A percentile compares a stretch with the other conserved stretches of the same genome.
Evolutionary conservation across 1,140 invertebrate species (phyloP).

Genomic region (Diploscapter pachys): DNA sequence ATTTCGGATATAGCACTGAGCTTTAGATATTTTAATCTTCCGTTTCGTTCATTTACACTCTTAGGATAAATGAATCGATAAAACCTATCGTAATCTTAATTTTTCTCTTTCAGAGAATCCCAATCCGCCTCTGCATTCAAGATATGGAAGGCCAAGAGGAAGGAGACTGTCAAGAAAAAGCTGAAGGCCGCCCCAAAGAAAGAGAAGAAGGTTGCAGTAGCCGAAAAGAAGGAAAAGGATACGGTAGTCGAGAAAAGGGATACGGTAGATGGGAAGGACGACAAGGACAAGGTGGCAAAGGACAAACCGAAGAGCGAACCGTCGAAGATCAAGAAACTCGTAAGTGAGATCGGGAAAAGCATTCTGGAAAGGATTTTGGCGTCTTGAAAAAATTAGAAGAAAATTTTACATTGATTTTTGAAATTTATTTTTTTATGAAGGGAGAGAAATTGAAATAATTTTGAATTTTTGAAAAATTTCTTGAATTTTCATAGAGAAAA

Average conservation of each 20-base stretch:
- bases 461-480: too few species aligned
- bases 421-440: not conserved
- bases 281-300: not conserved
- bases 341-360: not conserved
- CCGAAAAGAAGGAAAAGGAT: constrained; percentile 1
- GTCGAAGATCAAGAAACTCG: not conserved
- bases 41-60: too few species aligned
- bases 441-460: not conserved
- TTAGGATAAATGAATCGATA: too few species aligned
- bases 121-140: not conserved
- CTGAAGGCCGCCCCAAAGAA: constrained; percentile 22
- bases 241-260: constrained; percentile 1
- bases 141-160: constrained; percentile 1
- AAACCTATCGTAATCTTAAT: too few species aligned
- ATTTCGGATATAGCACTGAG: too few species aligned
- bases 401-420: not conserved
- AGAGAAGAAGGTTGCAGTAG: not conserved
- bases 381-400: not conserved
- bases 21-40: too few species aligned
- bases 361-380: not conserved
- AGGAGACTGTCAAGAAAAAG: constrained; percentile 12
- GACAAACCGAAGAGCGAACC: not conserved
- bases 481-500: too few species aligned
- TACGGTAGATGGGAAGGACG: not conserved
- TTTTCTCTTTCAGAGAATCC: constrained; percentile 9